phyloP scores from a whole-genome alignment of 2,888 invertebrate genomes.

The Drosophila putrida region DNA sequence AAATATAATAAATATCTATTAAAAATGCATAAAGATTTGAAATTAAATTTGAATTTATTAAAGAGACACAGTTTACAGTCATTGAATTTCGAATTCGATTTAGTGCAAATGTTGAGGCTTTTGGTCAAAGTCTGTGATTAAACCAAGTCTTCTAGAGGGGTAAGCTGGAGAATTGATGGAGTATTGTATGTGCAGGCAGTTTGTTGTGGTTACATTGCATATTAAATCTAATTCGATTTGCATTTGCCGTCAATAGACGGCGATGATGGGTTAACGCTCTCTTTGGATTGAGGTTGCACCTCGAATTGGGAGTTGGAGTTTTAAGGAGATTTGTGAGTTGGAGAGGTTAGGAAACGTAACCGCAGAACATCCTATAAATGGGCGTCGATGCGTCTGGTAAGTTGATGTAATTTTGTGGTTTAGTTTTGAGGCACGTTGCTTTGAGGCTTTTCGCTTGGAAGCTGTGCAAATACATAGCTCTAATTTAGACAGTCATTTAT shows the following conservation, averaged over 20 bases:
- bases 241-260: slow-evolving; percentile 63
- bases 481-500: slow-evolving; percentile 22
- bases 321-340: background rate
- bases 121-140: slow-evolving; percentile 28
- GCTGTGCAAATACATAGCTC: slow-evolving; percentile 60
- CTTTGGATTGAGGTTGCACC: slow-evolving; percentile 39
- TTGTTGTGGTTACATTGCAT: slow-evolving; percentile 71
- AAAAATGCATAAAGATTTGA: background rate
- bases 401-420: slow-evolving; percentile 76
- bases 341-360: slow-evolving; percentile 32
- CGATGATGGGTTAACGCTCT: slow-evolving; percentile 49
- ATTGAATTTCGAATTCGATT: slow-evolving; percentile 4
- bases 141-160: background rate
- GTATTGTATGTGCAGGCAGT: slow-evolving; percentile 53
- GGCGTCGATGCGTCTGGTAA: slow-evolving; percentile 56
- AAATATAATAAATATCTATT: background rate
- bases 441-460: slow-evolving; percentile 64
- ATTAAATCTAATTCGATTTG: slow-evolving; percentile 78
- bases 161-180: background rate
- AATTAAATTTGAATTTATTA: slow-evolving; percentile 1
- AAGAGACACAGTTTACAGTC: background rate
- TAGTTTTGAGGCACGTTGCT: slow-evolving; percentile 75
- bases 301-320: background rate
- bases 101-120: slow-evolving; percentile 30
- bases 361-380: slow-evolving; percentile 50